Evolutionary conservation across 2,888 invertebrate species (phyloP).

Genomic region (Meganola albula): DNA sequence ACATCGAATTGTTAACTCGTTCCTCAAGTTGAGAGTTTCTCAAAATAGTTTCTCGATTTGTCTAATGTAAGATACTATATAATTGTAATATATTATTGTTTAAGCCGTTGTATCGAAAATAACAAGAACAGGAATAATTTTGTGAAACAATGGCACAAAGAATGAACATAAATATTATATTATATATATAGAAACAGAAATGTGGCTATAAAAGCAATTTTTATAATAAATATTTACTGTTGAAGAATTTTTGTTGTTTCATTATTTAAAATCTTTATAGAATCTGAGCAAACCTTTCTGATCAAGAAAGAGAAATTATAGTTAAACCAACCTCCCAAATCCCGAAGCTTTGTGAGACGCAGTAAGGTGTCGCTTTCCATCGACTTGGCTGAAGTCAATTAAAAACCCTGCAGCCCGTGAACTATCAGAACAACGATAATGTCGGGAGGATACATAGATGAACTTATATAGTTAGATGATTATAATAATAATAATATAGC

Average conservation of each 20-base stretch:
- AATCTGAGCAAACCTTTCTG: not conserved
- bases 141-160: slow-evolving; percentile 78
- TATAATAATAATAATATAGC: no score
- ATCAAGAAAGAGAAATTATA: not conserved
- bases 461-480: no score
- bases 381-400: no score
- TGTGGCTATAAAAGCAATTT: slow-evolving; percentile 78
- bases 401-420: no score
- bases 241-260: slow-evolving; percentile 64
- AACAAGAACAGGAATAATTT: slow-evolving; percentile 78
- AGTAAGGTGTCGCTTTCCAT: no score
- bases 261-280: slow-evolving; percentile 30
- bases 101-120: slow-evolving; percentile 76
- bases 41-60: slow-evolving; percentile 63
- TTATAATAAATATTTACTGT: slow-evolving; percentile 79
- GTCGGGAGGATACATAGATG: no score
- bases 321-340: no score
- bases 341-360: no score
- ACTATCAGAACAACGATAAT: no score
- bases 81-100: slow-evolving; percentile 75
- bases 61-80: slow-evolving; percentile 67
- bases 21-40: slow-evolving; percentile 61
- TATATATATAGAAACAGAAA: slow-evolving; percentile 75
- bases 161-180: slow-evolving; percentile 77
- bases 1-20: slow-evolving; percentile 75